Evolutionary conservation across 2,888 invertebrate genomes (phyloP), one percentile per base, ranked within the genome.

Genomic region (Trichopria drosophilae): DNA sequence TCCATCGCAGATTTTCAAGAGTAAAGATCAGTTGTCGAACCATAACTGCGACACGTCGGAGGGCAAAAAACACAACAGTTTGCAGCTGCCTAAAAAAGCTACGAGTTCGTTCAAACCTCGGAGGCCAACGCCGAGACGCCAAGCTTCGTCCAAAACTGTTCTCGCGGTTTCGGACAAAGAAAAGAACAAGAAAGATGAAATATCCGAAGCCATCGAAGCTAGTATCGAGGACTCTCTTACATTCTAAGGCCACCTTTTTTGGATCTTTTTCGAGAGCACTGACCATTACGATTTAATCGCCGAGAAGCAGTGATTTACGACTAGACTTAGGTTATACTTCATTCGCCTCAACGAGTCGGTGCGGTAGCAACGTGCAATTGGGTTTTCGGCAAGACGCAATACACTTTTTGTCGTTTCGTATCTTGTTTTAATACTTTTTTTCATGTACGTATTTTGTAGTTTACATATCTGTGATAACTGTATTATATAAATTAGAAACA

Each of bases 381-480:
- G n/a, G n/a, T n/a, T 32, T 29, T 51, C 23, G 36, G 44, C 10
- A 51, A 41, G 40, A 35, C 37, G 31, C 41, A 53, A 47, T 45
- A 59, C 62, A 67, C 68, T 69, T 73, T 72, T 73, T 70, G 62
- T 61, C 65, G 63, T 65, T 64, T 65, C 59, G 24, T 24, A 24
- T 24, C 10, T 6, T 10, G 49, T 48, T 43, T 45, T 31, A 35
- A 24, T 31, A 42, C 22, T 24, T 42, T 43, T n/a, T n/a, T n/a
- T 52, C 48, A 42, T 32, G 58, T 71, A 67, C 60, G 63, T 72
- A 69, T 67, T 71, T 71, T 73, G 67, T 73, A 72, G 71, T 63
- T 72, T 73, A 72, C 69, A 67, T 72, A 72, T 73, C 73, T 74
- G 74, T 74, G 73, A 74, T 74, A 74, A 69, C 65, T 66, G 66